These are phyloP conservation scores for Drosophila erecta DNA, from an alignment of 1,140 invertebrate species.

Conservation along the genomic window DNA sequence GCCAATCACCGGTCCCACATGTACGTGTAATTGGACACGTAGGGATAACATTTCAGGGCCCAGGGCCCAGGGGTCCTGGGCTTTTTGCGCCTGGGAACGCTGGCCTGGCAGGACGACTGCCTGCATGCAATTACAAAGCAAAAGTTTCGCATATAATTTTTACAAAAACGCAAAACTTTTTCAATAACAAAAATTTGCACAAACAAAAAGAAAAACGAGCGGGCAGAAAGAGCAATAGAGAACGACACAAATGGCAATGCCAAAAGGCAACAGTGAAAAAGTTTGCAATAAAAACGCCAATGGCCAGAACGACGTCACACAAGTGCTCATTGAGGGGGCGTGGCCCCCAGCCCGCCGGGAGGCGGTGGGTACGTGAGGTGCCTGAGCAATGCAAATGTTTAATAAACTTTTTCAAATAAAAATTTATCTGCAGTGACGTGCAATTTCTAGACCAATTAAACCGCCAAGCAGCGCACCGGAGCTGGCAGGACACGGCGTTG, in stretches of 20 bases:
- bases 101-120: slow-evolving; percentile 15
- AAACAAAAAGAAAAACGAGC: slow-evolving; percentile 21
- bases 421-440: slow-evolving; percentile 81
- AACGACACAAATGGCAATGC: slow-evolving; percentile 51
- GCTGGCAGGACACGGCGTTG: slow-evolving; percentile 7
- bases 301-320: slow-evolving; percentile 65
- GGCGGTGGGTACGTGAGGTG: slow-evolving; percentile 60
- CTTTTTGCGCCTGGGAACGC: background rate
- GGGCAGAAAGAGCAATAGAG: slow-evolving; percentile 17
- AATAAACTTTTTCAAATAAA: slow-evolving; percentile 84
- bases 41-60: slow-evolving; percentile 18
- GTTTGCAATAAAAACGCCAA: slow-evolving; percentile 76
- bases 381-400: slow-evolving; percentile 76
- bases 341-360: background rate
- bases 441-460: slow-evolving; percentile 82
- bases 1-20: slow-evolving; percentile 34
- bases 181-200: slow-evolving; percentile 74
- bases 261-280: slow-evolving; percentile 70
- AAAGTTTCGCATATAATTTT: slow-evolving; percentile 76
- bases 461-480: slow-evolving; percentile 28
- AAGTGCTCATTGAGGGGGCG: slow-evolving; percentile 11
- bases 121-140: slow-evolving; percentile 80
- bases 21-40: slow-evolving; percentile 41
- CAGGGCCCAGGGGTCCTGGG: slow-evolving; percentile 1
- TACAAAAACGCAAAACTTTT: slow-evolving; percentile 73